Percentiles rank a stretch among this genome's conserved stretches.
phyloP scores from a whole-genome alignment of 2,888 invertebrate genomes.

The Heterodera filipjevi region DNA sequence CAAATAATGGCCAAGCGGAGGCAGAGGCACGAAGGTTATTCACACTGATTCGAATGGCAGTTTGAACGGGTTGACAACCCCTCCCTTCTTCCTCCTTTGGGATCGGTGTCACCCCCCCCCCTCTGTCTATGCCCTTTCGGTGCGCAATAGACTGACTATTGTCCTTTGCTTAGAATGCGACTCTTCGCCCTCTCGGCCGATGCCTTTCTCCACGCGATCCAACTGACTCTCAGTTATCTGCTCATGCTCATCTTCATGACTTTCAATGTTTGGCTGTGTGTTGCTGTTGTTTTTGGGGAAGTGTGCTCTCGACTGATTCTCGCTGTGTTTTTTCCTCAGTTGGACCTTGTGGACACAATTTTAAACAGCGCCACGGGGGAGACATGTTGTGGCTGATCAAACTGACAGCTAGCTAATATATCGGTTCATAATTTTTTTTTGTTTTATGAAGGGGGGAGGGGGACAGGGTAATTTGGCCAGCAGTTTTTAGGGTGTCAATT shows the following conservation, averaged over 20 bases:
- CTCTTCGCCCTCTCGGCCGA: conserved; percentile 42
- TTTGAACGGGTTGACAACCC: too few species aligned
- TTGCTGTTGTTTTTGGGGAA: conserved; percentile 58
- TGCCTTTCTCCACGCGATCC: conserved; percentile 50
- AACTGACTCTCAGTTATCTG: conserved; percentile 53
- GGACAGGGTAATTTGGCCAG: too few species aligned
- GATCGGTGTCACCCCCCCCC: too few species aligned
- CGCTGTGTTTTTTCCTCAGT: conserved; percentile 42
- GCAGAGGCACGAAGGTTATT: neutral
- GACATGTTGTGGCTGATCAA: conserved; percentile 39
- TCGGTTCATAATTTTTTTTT: too few species aligned
- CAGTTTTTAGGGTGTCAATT: too few species aligned
- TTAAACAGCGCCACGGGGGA: conserved; percentile 30
- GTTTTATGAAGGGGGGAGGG: too few species aligned
- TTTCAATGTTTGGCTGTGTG: conserved; percentile 63
- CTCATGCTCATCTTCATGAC: conserved; percentile 65
- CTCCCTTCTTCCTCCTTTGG: too few species aligned
- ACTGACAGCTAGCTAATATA: too few species aligned
- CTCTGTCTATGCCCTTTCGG: too few species aligned
- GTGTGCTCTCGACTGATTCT: conserved; percentile 45
- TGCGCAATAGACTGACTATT: too few species aligned
- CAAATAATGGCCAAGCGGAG: neutral
- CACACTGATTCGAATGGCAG: too few species aligned
- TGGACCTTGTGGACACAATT: conserved; percentile 36
- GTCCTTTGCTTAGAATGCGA: neutral